Percentiles rank a stretch among this genome's conserved stretches.
Conservation (phyloP, 2,888 invertebrate species). For the Conus canariensis region DNA sequence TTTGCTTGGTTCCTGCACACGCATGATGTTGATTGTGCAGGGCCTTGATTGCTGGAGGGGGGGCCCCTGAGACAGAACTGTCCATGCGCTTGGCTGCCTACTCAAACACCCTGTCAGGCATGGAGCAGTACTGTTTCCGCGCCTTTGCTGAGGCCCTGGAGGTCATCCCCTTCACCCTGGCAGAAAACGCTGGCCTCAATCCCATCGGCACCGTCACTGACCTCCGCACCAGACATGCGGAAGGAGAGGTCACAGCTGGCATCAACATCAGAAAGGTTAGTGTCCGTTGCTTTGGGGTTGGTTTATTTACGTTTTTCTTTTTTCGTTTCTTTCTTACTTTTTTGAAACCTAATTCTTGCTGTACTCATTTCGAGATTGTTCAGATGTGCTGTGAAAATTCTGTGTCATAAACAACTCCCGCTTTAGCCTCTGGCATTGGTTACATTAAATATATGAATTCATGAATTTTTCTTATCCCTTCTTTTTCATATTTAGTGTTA, state of each 20-base stretch:
- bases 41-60: slow-evolving; percentile 96
- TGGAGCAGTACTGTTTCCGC: slow-evolving; percentile 96
- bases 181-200: slow-evolving; percentile 95
- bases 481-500: too few relatives aligned
- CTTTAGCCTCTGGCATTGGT: too few relatives aligned
- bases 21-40: slow-evolving; percentile 73
- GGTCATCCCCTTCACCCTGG: slow-evolving; percentile 93
- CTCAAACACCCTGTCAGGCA: slow-evolving; percentile 91
- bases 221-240: slow-evolving; percentile 94
- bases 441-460: too few relatives aligned
- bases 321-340: too few relatives aligned
- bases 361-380: too few relatives aligned
- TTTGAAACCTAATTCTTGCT: neutral
- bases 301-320: neutral
- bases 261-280: slow-evolving; percentile 92
- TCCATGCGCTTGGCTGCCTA: slow-evolving; percentile 90
- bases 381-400: too few relatives aligned
- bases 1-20: too few relatives aligned
- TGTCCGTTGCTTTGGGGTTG: neutral
- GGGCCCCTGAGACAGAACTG: slow-evolving; percentile 97
- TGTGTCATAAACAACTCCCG: too few relatives aligned
- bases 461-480: too few relatives aligned
- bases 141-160: slow-evolving; percentile 98
- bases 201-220: slow-evolving; percentile 98
- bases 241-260: slow-evolving; percentile 91